These are phyloP conservation scores for Hemichromis elongatus DNA, from an alignment of 2,113 vertebrate species.

Conservation along the genomic window DNA sequence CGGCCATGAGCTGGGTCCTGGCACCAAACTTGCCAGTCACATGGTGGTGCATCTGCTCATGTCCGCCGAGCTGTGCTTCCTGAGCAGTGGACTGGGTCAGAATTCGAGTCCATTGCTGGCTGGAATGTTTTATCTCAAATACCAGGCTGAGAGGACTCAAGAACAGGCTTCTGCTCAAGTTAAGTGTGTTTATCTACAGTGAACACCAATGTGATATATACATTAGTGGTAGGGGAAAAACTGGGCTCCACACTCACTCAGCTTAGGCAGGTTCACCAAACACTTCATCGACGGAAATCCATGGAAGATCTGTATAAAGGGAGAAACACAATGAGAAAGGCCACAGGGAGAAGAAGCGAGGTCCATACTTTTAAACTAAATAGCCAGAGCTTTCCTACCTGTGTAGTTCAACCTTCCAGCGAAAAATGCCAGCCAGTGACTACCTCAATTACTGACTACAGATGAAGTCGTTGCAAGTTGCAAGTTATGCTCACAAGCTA, in stretches of 20 bases:
- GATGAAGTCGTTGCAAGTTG: background rate
- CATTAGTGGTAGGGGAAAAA: background rate
- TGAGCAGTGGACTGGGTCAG: too few species aligned
- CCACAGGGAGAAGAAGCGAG: background rate
- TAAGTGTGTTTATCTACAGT: background rate
- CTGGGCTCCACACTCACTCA: background rate
- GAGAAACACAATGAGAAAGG: background rate
- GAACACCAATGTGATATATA: background rate
- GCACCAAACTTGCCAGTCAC: too few species aligned
- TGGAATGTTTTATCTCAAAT: background rate
- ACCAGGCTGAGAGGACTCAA: background rate
- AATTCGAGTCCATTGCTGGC: too few species aligned
- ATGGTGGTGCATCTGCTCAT: too few species aligned
- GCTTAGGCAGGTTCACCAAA: background rate
- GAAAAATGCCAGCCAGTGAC: background rate
- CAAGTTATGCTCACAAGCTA: background rate
- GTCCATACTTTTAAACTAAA: background rate
- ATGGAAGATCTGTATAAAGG: background rate
- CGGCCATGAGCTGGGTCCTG: too few species aligned
- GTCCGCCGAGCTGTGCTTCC: too few species aligned
- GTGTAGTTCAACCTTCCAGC: rapidly evolving
- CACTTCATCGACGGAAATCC: background rate
- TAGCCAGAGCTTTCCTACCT: background rate
- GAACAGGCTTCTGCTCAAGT: background rate
- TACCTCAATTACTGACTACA: background rate